phyloP scores from a whole-genome alignment of 2,113 vertebrate species.

The Uria lomvia region DNA sequence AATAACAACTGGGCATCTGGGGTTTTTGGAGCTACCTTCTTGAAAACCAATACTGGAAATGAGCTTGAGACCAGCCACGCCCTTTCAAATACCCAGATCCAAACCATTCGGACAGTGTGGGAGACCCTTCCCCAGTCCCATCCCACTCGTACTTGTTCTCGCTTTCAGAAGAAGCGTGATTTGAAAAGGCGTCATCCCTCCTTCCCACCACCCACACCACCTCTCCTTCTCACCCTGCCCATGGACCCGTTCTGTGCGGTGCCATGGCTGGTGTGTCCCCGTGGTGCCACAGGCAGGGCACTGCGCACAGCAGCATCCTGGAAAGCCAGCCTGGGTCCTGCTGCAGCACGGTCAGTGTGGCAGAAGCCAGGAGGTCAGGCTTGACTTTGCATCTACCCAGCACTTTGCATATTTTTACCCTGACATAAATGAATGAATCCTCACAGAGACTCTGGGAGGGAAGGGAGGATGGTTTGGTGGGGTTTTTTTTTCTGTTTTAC shows the following conservation, averaged over 20 bases:
- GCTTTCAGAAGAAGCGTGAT: neutral
- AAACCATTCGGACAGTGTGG: neutral
- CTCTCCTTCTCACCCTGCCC: neutral
- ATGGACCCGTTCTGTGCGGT: fast-evolving
- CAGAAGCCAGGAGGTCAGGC: neutral
- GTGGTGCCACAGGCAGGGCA: neutral
- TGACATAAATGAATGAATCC: neutral
- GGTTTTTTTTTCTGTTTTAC: neutral
- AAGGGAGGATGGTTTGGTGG: neutral
- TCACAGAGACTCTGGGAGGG: neutral
- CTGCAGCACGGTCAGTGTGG: neutral
- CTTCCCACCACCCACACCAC: neutral
- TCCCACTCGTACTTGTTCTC: neutral
- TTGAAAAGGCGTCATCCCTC: neutral
- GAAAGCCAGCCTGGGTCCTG: neutral
- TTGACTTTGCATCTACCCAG: neutral
- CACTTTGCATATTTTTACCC: neutral
- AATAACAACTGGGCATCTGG: neutral
- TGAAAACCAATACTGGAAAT: neutral
- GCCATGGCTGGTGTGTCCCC: neutral
- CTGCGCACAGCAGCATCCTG: fast-evolving
- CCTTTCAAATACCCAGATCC: neutral
- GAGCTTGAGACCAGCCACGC: neutral
- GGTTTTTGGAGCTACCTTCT: neutral
- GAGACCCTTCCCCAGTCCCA: neutral